Conservation (phyloP, 64 coral and sea anemone species). For the Trachythela sp. region DNA sequence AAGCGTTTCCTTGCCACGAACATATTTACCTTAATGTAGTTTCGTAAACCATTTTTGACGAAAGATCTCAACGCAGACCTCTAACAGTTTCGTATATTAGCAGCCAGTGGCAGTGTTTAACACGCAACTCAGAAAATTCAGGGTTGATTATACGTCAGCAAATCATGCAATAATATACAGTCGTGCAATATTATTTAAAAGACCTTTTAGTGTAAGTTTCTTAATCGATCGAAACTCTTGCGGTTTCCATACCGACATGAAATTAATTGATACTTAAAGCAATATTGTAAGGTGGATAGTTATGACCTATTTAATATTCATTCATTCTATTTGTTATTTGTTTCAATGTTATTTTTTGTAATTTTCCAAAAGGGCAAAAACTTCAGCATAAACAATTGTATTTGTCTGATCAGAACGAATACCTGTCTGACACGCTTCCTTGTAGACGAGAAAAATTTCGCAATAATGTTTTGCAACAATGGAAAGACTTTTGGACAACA, state of each 20-base stretch:
- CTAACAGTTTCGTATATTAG: not conserved
- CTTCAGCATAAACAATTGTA: too few relatives aligned
- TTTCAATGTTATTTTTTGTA: too few relatives aligned
- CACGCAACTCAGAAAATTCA: not conserved
- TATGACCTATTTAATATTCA: not conserved
- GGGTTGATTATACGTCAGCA: not conserved
- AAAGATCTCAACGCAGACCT: not conserved
- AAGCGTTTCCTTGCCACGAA: not conserved
- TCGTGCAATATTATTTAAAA: not conserved
- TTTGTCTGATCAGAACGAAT: too few relatives aligned
- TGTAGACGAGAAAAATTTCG: too few relatives aligned
- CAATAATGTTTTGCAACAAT: too few relatives aligned
- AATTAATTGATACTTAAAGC: not conserved
- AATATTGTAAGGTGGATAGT: not conserved
- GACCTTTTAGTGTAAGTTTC: not conserved
- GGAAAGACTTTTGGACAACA: too few relatives aligned
- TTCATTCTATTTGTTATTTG: too few relatives aligned
- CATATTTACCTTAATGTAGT: not conserved
- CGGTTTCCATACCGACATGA: not conserved
- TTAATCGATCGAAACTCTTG: not conserved
- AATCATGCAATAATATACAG: not conserved
- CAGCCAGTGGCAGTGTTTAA: not conserved
- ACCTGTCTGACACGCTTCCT: too few relatives aligned
- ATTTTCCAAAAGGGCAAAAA: too few relatives aligned
- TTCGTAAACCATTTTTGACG: not conserved